Base-by-base conservation (phyloP, 2,888 invertebrate genomes). In the Frankliniella intonsa region DNA sequence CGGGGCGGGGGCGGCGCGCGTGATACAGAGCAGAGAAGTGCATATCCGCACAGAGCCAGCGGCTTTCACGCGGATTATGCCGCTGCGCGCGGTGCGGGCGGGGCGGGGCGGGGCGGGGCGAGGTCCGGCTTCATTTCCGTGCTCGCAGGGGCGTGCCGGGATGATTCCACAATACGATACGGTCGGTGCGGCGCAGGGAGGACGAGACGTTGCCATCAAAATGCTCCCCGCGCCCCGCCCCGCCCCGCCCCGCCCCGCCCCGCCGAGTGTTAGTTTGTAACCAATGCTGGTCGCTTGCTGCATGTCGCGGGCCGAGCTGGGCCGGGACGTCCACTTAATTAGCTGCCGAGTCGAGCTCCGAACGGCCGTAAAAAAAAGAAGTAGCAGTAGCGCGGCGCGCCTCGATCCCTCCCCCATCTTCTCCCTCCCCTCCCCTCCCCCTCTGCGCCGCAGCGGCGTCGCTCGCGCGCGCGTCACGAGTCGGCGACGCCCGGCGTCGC, bases 401-500 rank as follows among this genome's bases (percentile, higher is more conserved):
- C 38, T n/a, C n/a, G n/a, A 38, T 38, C 38, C 38, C 38, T 38
- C 38, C 38, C 38, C 5, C 38, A n/a, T 19, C 22, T 5, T 22
- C 22, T 22, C 69, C 7, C 69, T 3, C 69, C 69, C n/a, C 22
- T 9, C 22, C 22, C 69, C 69, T 8, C 69, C 22, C 55, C 55
- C 55, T 55, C 55, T 55, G 25, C 25, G 22, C 14, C 3, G 9
- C 55, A 5, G 55, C 55, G 5, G 55, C 55, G 55, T 19, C 55
- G 55, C 55, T 55, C 38, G 38, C 38, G 38, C 38, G 38, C 55
- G 17, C 69, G 69, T 76, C 69, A 76, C 69, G 69, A 22, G 22
- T 76, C 69, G 69, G 69, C 69, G 69, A 69, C 69, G 69, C 69
- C 22, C 69, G 69, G 22, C 69, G 69, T 76, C 69, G 69, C 7